phyloP scores from a whole-genome alignment of 2,888 invertebrate species.

The Leptodirus hochenwartii region DNA sequence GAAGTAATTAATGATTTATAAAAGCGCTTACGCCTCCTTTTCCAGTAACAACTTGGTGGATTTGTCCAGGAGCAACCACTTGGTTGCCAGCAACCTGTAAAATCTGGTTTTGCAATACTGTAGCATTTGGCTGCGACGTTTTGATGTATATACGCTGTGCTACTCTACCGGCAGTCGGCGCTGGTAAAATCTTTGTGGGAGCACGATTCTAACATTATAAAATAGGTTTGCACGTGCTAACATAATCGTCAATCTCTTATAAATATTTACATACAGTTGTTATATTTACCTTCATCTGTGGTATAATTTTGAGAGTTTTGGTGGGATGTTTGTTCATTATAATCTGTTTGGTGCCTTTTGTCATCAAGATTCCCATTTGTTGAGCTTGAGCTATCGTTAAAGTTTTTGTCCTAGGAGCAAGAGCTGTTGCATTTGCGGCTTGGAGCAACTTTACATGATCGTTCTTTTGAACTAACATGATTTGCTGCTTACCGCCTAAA shows the following conservation, averaged over 20 bases:
- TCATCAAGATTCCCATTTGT: conserved; percentile 36
- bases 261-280: no score
- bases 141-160: conserved; percentile 36
- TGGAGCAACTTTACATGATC: conserved; percentile 14
- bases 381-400: conserved; percentile 45
- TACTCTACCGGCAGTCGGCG: conserved; percentile 27
- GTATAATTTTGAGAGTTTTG: conserved; percentile 21
- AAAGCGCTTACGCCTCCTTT: conserved; percentile 40
- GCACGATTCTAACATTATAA: conserved; percentile 34
- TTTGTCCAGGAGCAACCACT: conserved; percentile 29
- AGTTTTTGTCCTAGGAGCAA: conserved; percentile 32
- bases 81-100: conserved; percentile 21
- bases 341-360: conserved; percentile 24
- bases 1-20: background rate
- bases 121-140: conserved; percentile 17
- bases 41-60: conserved; percentile 56
- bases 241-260: no score
- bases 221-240: no score
- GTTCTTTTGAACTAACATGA: conserved; percentile 21
- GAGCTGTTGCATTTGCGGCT: conserved; percentile 13
- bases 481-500: no score
- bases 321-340: conserved; percentile 19
- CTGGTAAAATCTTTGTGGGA: conserved; percentile 51
- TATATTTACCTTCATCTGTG: conserved; percentile 19
- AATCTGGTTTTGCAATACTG: conserved; percentile 20